phyloP scores from a whole-genome alignment of 1,140 invertebrate genomes.

The Brachionus asplanchnoidis region DNA sequence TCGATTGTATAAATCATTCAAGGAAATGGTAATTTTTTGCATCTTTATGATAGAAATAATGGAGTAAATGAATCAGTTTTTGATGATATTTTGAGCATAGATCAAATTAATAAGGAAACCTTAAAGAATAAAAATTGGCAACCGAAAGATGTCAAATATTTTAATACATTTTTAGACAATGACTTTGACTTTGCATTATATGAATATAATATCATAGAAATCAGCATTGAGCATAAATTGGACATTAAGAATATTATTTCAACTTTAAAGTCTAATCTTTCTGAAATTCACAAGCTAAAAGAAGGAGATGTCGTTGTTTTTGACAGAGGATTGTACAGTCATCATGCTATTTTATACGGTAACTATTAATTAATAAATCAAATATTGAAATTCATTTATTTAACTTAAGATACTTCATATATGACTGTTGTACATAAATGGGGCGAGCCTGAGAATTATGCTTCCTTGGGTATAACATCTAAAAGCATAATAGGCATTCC shows the following conservation, averaged over 20 bases:
- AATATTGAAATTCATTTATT: no score
- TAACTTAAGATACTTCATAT: not conserved
- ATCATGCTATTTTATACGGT: conserved; percentile 17
- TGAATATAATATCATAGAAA: not conserved
- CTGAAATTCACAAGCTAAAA: not conserved
- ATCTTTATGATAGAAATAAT: not conserved
- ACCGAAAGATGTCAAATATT: not conserved
- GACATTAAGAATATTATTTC: not conserved
- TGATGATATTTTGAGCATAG: not conserved
- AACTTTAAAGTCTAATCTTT: not conserved
- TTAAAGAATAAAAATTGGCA: not conserved
- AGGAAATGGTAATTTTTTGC: not conserved
- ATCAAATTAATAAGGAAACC: not conserved
- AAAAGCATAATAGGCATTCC: conserved; percentile 12
- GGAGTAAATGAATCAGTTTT: conserved; percentile 8
- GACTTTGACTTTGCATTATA: not conserved
- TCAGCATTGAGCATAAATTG: not conserved
- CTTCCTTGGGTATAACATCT: not conserved
- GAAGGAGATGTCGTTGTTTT: conserved; percentile 1
- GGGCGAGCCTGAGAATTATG: not conserved
- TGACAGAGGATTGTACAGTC: conserved; percentile 5
- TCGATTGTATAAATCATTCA: not conserved
- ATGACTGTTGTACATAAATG: conserved; percentile 23
- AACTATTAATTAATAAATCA: not conserved
- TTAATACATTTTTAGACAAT: not conserved